These are phyloP conservation scores for Notothenia coriiceps DNA, from an alignment of 2,113 vertebrate species.

Conservation along the genomic window DNA sequence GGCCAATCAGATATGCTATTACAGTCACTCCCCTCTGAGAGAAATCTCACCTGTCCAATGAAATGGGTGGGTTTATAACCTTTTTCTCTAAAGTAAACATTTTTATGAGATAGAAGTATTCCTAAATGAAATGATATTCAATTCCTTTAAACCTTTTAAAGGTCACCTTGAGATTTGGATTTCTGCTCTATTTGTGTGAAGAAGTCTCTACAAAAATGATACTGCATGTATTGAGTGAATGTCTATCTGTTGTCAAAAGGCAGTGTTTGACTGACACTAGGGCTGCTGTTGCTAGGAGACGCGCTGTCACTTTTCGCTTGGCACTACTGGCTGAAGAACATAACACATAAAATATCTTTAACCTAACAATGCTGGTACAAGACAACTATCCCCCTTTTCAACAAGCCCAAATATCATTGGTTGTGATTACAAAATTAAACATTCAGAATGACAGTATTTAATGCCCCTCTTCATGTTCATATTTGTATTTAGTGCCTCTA, in stretches of 20 bases:
- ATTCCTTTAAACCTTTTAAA: not conserved
- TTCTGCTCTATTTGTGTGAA: not conserved
- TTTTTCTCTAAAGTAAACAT: not conserved
- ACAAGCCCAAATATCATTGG: not conserved
- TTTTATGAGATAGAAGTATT: not conserved
- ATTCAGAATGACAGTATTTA: too few relatives aligned
- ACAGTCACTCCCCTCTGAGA: conserved; percentile 32
- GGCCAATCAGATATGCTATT: conserved; percentile 87
- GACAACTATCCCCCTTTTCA: not conserved
- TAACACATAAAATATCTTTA: not conserved
- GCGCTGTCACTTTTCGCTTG: not conserved
- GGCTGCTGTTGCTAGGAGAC: not conserved
- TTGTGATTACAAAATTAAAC: not conserved
- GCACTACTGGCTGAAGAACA: not conserved
- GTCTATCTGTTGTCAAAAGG: not conserved
- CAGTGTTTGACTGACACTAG: not conserved
- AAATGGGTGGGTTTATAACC: conserved; percentile 17
- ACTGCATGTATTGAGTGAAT: not conserved
- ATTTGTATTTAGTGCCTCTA: too few relatives aligned
- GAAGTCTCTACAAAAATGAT: not conserved
- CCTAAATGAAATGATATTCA: not conserved
- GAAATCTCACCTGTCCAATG: conserved; percentile 63
- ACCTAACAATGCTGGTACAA: not conserved
- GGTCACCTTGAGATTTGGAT: not conserved
- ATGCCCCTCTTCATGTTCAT: too few relatives aligned